Base-by-base conservation (phyloP, 2,888 invertebrate genomes). In the Andrena bucephala region DNA sequence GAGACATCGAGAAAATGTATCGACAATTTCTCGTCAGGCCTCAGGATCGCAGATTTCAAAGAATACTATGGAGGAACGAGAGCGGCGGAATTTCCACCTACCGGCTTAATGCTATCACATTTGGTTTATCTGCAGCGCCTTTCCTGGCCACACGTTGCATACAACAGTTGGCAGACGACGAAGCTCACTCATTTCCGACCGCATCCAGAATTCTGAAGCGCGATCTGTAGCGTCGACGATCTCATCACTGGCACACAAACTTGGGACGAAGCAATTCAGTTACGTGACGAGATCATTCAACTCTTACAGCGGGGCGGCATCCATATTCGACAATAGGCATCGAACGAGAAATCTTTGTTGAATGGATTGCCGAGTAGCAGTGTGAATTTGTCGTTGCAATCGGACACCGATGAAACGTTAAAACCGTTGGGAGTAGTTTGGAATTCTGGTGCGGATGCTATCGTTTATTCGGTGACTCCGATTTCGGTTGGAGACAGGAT, bases 161-260 rank as follows among this genome's bases (percentile, higher is more conserved):
- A 50, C n/a, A 50, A n/a, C 50, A 50, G 0, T 6, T 50, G 0
- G 50, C 6, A n/a, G n/a, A 50, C n/a, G 62, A 36, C 20, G 20
- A 63, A 63, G 62, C 1, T 20, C 8, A 36, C 3, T 8, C 4
- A 4, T 36, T 20, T 10, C 62, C 62, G 5, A n/a, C 4, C 3
- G 20, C 62, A 20, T 7, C 62, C 8, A 24, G 10, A 4, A 13
- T 63, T 20, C 3, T 36, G 13, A 6, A 63, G 20, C 33, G 36
- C 1, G 69, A 69, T 42, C 36, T 69, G 7, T 59, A 69, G n/a
- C 8, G 69, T 69, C 1, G 69, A 69, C 29, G 69, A 69, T 7
- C 42, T 59, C 7, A 31, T 69, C 10, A 68, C 33, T 8, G 33
- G 36, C 2, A 20, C 54, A 3, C 3, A 33, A 16, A 33, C 54